Conservation (phyloP, 2,888 invertebrate species). For the Stenoptilia bipunctidactyla region DNA sequence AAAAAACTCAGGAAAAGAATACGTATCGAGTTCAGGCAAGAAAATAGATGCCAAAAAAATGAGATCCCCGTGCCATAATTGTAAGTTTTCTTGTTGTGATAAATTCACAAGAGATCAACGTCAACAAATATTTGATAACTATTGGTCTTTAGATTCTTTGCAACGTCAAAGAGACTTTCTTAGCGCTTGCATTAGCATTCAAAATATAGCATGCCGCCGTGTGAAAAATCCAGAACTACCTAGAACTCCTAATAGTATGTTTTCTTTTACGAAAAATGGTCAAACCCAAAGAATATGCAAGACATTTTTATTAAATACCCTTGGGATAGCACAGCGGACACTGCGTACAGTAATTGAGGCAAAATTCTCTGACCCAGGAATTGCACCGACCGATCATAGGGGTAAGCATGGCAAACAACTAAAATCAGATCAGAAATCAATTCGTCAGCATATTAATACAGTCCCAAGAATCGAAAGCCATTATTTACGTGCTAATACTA, state of each 20-base stretch:
- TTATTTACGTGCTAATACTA: constrained; percentile 9
- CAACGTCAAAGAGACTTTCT: constrained; percentile 15
- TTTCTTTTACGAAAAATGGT: constrained; percentile 11
- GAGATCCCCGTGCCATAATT: not conserved
- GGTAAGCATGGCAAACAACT: constrained; percentile 11
- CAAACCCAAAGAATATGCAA: constrained; percentile 14
- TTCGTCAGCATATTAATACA: constrained; percentile 13
- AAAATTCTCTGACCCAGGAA: constrained; percentile 4
- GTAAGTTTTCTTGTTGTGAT: constrained; percentile 7
- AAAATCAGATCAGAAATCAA: constrained; percentile 8
- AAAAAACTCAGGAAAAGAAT: constrained; percentile 10
- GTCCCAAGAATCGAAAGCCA: constrained; percentile 14
- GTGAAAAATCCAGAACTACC: constrained; percentile 9
- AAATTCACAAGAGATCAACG: constrained; percentile 11
- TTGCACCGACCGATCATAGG: constrained; percentile 7
- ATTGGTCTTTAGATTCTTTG: constrained; percentile 12
- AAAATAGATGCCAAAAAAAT: constrained; percentile 7
- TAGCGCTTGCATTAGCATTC: constrained; percentile 8
- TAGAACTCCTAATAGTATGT: constrained; percentile 10
- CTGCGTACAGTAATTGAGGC: constrained; percentile 6
- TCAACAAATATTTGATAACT: constrained; percentile 10
- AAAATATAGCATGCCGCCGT: constrained; percentile 9
- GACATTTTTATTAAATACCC: constrained; percentile 14
- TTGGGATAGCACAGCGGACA: constrained; percentile 10
- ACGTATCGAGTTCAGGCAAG: constrained; percentile 9